A percentile compares a stretch with the other conserved stretches of the same genome.
Evolutionary conservation across 2,888 invertebrate genomes (phyloP).

Genomic region (Sphaerophoria taeniata): DNA sequence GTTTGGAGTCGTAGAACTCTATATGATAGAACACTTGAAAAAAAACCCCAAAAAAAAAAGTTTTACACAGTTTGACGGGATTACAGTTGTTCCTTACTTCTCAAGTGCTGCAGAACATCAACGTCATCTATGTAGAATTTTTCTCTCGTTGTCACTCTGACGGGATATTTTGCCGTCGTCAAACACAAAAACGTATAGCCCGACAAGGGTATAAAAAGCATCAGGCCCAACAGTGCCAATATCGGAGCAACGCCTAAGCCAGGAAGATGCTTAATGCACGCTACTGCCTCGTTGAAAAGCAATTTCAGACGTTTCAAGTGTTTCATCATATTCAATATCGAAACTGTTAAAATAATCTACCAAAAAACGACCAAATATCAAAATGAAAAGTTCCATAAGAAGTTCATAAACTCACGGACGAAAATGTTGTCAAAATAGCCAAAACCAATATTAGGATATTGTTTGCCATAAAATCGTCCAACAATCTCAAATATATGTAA

Average conservation of each 20-base stretch:
- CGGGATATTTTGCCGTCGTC: not conserved
- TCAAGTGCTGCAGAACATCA: not conserved
- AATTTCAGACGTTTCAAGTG: not conserved
- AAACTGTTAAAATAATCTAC: not conserved
- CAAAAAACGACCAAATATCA: not conserved
- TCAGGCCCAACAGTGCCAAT: not conserved
- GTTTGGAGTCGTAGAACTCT: constrained; percentile 89
- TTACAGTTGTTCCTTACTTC: not conserved
- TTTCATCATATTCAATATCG: not conserved
- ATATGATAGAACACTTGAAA: constrained; percentile 85
- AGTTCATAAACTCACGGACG: not conserved
- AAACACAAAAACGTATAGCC: constrained; percentile 1
- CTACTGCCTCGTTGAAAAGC: not conserved
- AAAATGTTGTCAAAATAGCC: not conserved
- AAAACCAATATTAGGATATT: not conserved
- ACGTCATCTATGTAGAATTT: not conserved
- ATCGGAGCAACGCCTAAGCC: not conserved
- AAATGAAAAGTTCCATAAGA: not conserved
- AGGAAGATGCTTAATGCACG: not conserved
- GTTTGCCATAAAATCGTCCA: not conserved
- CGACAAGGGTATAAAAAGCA: not conserved
- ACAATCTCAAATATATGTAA: not conserved
- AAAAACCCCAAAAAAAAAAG: no score
- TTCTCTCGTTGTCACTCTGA: not conserved
- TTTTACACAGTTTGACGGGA: no score